Conservation (phyloP, 2,797 vertebrate species). For the Sarcoramphus papa region DNA sequence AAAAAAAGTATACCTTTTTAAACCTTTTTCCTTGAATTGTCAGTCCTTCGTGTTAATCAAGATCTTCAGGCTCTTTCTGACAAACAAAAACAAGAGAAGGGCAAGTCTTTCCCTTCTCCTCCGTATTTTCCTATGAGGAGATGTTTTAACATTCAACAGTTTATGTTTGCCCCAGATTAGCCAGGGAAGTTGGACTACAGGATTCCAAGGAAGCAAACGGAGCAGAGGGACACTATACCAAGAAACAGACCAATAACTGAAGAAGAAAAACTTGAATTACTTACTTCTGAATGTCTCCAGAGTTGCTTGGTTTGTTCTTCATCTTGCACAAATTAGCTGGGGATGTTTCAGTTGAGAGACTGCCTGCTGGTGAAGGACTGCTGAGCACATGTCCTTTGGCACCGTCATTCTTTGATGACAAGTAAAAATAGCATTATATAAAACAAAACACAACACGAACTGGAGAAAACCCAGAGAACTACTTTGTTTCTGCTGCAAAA, state of each 20-base stretch:
- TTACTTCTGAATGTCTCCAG: slow-evolving; percentile 78
- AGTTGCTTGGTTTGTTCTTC: slow-evolving; percentile 52
- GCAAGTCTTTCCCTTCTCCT: neutral
- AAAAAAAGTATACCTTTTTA: neutral
- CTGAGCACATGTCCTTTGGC: neutral
- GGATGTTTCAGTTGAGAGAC: neutral
- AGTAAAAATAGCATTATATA: neutral
- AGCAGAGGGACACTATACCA: neutral
- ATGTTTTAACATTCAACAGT: neutral
- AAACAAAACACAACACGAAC: neutral
- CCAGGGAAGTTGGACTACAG: neutral
- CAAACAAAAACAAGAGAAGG: neutral
- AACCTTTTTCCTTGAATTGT: neutral
- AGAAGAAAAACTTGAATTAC: neutral
- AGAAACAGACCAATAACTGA: neutral
- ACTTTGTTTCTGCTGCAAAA: neutral
- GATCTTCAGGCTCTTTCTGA: neutral
- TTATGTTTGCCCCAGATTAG: neutral
- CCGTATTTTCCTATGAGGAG: neutral
- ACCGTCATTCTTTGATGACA: slow-evolving; percentile 63
- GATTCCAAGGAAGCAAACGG: neutral
- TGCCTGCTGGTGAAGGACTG: slow-evolving; percentile 16
- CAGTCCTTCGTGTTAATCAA: neutral
- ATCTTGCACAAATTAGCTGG: slow-evolving; percentile 46
- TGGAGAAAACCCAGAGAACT: neutral